Evolutionary conservation across 2,888 invertebrate species (phyloP), one percentile per base, ranked within the genome.

Genomic region (Mesorhabditis belari): DNA sequence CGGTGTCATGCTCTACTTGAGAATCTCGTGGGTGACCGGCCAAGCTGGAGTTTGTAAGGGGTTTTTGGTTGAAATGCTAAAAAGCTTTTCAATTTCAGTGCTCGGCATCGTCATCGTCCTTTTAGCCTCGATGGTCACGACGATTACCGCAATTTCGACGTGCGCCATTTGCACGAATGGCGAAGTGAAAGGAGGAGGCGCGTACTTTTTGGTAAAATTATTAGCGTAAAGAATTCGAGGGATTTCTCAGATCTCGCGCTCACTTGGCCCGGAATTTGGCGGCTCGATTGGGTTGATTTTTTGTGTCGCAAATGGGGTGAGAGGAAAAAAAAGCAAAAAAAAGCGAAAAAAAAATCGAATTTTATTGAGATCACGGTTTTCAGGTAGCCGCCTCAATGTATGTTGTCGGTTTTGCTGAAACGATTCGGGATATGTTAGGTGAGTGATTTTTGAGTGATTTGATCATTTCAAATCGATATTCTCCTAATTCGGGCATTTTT

Each of bases 161-260:
- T 91, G 92, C 0, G 93, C 94, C 65, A 94, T 95, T 81, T 91
- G 92, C 82, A 95, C 94, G 69, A 95, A 95, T 84, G 94, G 94
- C 61, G 92, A 93, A 85, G 92, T 95, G 61, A 92, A 92, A 49
- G 63, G 59, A 82, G 93, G 94, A 76, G 95, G 95, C 26, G 90
- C 93, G 58, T 95, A 95, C 83, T 95, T 91, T 84, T 92, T 95
- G 80, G 93, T 95, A 80, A 54, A 93, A n/a, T 54, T 54, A 6
- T 54, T n/a, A 6, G 12, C 55, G 62, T 6, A 92, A 92, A 0
- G 51, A 19, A 9, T 23, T 19, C 9, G 26, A 35, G 52, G 17
- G 28, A 17, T n/a, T 17, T 35, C 21, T 55, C 29, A 60, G 60
- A 60, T 60, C 23, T 60, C 60, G 25, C 60, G 65, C 5, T 92